Evolutionary conservation across 92 coral and sea anemone species (phyloP).

Genomic region (Phenganax stokvisi): DNA sequence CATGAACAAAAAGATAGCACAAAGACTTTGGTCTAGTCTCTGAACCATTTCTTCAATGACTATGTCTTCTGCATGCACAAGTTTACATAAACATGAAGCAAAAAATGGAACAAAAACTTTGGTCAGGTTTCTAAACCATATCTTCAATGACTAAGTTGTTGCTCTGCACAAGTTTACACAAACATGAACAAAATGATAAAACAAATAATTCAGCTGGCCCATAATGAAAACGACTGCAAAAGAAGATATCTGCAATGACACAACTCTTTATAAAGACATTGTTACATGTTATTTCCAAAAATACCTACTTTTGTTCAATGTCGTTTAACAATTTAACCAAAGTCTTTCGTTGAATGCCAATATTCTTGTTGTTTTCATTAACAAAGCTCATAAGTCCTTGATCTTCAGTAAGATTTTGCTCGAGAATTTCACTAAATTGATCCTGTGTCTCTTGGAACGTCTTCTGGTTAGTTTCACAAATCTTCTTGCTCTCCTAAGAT

Average conservation of each 20-base stretch:
- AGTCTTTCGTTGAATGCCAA: slow-evolving; percentile 20
- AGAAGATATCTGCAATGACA: not conserved
- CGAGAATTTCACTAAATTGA: slow-evolving; percentile 11
- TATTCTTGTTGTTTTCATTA: slow-evolving; percentile 7
- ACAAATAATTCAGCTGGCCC: no score
- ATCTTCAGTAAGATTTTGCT: not conserved
- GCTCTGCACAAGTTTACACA: no score
- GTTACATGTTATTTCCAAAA: not conserved
- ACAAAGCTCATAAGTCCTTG: slow-evolving; percentile 11
- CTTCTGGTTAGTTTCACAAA: slow-evolving; percentile 7
- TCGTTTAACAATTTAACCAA: not conserved
- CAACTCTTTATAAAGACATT: not conserved
- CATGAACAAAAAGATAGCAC: no score
- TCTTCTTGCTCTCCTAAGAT: slow-evolving; percentile 23
- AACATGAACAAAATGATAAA: no score
- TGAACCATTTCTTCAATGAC: no score
- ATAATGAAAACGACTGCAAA: no score
- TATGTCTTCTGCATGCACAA: not conserved
- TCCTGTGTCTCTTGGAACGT: slow-evolving; percentile 15
- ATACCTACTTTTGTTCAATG: slow-evolving; percentile 25
- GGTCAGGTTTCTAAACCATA: no score
- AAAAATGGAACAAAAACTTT: not conserved
- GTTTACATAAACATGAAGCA: not conserved
- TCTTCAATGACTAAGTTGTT: no score
- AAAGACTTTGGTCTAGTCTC: no score